Evolutionary conservation across 1,140 invertebrate genomes (phyloP).

Genomic region (Drosophila sturtevanti): DNA sequence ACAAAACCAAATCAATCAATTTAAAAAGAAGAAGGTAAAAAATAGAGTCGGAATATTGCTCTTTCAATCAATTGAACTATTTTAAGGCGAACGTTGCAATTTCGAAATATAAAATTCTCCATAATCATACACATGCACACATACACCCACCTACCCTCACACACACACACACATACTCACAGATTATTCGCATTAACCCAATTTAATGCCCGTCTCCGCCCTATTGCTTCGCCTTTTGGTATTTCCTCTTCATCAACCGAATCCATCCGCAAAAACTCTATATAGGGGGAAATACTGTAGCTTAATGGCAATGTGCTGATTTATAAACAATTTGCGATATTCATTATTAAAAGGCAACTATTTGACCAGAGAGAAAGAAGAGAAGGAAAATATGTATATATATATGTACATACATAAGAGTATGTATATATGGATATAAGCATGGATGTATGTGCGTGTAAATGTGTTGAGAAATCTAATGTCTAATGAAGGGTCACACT

Average conservation of each 20-base stretch:
- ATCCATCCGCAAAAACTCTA: too few species aligned
- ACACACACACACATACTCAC: background rate
- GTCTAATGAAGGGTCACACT: too few species aligned
- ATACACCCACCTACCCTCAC: background rate
- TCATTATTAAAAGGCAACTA: slow-evolving; percentile 46
- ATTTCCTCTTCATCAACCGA: too few species aligned
- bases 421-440: too few species aligned
- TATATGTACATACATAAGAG: background rate
- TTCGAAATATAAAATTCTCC: slow-evolving; percentile 26
- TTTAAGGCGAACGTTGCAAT: background rate
- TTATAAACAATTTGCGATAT: slow-evolving; percentile 63
- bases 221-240: too few species aligned
- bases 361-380: background rate
- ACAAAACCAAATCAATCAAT: background rate
- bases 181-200: slow-evolving; percentile 44
- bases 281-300: background rate
- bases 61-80: too few species aligned
- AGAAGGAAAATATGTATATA: background rate
- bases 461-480: too few species aligned
- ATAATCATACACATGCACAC: too few species aligned
- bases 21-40: too few species aligned
- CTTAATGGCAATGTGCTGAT: slow-evolving; percentile 39
- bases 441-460: too few species aligned
- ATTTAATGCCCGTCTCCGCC: slow-evolving; percentile 24
- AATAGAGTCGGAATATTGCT: too few species aligned